Evolutionary conservation across 2,113 vertebrate species (phyloP).

Genomic region (Chionodraco myersi): DNA sequence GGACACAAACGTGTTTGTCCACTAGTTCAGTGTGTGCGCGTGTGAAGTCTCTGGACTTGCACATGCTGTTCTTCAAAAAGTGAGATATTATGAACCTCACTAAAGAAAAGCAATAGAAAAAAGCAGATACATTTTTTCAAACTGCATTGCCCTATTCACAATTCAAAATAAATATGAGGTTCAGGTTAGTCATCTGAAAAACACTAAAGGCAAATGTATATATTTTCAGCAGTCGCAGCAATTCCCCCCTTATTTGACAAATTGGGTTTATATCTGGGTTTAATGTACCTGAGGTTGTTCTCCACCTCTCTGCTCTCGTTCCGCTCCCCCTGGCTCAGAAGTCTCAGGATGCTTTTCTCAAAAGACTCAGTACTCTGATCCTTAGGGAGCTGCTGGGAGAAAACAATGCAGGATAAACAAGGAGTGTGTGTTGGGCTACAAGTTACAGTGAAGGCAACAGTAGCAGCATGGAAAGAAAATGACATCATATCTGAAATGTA

Average conservation of each 20-base stretch:
- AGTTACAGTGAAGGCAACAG: too few species aligned
- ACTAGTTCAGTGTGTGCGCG: background rate
- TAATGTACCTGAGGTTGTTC: slow-evolving; percentile 87
- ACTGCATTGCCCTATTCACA: background rate
- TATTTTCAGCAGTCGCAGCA: too few species aligned
- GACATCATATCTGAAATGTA: too few species aligned
- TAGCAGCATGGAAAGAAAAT: too few species aligned
- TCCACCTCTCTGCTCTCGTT: slow-evolving; percentile 90
- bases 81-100: background rate
- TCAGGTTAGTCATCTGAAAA: too few species aligned
- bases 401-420: background rate
- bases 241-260: too few species aligned
- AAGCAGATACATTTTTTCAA: background rate
- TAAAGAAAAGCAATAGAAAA: background rate
- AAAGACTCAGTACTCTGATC: slow-evolving; percentile 91
- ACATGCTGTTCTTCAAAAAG: background rate
- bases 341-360: slow-evolving; percentile 91
- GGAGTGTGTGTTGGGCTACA: too few species aligned
- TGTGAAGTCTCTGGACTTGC: background rate
- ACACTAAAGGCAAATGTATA: too few species aligned
- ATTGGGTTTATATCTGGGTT: background rate
- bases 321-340: slow-evolving; percentile 90
- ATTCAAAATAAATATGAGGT: too few species aligned
- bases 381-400: slow-evolving; percentile 89
- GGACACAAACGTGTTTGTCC: background rate